Percentiles rank a stretch among this genome's conserved stretches.
phyloP scores from a whole-genome alignment of 2,113 vertebrate species.

The Anarhynchus alexandrinus region DNA sequence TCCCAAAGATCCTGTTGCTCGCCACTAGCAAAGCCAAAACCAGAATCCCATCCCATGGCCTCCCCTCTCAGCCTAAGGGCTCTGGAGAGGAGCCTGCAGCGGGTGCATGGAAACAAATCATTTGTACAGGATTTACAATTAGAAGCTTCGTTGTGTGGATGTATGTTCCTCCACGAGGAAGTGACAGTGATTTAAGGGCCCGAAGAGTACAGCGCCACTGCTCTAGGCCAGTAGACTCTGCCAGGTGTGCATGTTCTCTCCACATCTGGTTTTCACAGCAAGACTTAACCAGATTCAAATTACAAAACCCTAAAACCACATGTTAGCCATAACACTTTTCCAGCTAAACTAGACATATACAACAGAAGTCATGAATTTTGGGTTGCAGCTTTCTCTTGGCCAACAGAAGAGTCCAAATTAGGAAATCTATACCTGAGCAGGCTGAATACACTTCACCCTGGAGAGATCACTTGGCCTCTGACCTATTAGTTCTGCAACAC shows the following conservation, averaged over 20 bases:
- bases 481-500: background rate
- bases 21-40: background rate
- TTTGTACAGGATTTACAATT: background rate
- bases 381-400: background rate
- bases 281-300: background rate
- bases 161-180: background rate
- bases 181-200: background rate
- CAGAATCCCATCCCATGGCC: background rate
- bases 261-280: conserved; percentile 31
- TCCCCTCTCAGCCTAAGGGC: background rate
- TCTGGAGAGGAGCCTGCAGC: background rate
- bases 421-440: background rate
- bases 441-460: background rate
- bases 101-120: background rate
- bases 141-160: background rate
- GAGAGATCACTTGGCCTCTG: background rate
- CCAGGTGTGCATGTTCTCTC: conserved; percentile 19
- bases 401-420: background rate
- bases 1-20: background rate
- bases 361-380: background rate
- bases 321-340: background rate
- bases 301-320: background rate
- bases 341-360: background rate
- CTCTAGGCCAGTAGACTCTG: background rate
- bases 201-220: fast-evolving